Evolutionary conservation across 1,140 invertebrate genomes (phyloP).

Genomic region (Papilio dardanus): DNA sequence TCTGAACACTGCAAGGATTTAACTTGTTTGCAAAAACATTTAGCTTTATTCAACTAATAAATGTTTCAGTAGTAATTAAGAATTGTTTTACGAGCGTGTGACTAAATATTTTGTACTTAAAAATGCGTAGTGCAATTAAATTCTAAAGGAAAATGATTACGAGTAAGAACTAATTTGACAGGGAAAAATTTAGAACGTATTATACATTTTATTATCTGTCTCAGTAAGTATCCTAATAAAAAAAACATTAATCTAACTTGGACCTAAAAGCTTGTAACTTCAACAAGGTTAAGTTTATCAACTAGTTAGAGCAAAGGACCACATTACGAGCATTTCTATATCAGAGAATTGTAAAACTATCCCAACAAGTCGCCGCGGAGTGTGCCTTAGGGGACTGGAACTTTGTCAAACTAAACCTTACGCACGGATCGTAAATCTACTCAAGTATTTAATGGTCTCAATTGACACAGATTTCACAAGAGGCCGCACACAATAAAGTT

Average conservation of each 20-base stretch:
- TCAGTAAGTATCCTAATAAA: background rate
- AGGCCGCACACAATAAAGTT: conserved; percentile 2
- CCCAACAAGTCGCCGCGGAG: conserved; percentile 1
- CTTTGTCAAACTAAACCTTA: conserved; percentile 20
- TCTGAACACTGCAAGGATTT: background rate
- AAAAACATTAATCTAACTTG: background rate
- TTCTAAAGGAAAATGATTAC: background rate
- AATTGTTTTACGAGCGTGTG: too few species aligned
- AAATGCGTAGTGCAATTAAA: too few species aligned
- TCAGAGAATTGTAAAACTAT: conserved; percentile 20
- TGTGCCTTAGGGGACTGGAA: conserved; percentile 11
- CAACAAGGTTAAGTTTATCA: conserved; percentile 4
- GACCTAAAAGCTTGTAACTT: background rate
- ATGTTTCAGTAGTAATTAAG: background rate
- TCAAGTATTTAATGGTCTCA: conserved; percentile 31
- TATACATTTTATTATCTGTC: too few species aligned
- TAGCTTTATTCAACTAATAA: background rate
- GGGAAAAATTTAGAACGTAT: background rate
- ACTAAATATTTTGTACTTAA: too few species aligned
- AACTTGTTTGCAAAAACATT: conserved; percentile 16
- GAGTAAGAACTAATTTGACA: too few species aligned
- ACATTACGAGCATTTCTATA: conserved; percentile 4
- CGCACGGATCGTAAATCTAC: conserved; percentile 25
- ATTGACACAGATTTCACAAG: conserved; percentile 27
- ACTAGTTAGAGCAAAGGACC: conserved; percentile 5